Base-by-base conservation (phyloP, 2,797 vertebrate species). In the Dipus sagitta region DNA sequence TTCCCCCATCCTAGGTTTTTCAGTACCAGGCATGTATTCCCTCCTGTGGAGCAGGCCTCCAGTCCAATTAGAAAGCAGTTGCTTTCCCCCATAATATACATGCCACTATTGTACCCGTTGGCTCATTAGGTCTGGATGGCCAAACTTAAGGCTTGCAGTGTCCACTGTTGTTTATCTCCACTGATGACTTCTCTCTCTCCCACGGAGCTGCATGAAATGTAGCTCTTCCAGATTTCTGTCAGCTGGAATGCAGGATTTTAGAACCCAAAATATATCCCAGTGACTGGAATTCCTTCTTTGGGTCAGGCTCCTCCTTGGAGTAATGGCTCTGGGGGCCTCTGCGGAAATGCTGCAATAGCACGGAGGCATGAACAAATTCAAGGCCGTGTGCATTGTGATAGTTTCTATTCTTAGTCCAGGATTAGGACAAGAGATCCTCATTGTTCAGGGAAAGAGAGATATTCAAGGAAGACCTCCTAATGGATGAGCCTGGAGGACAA, bases 301-400 rank as follows among this genome's bases (percentile, higher is more conserved):
- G 65, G 15, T 70, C 60, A n/a, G 21, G 60, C 12, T 80, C 82
- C 86, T 89, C 88, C 65, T 94, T 86, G 84, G 68, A 76, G 52
- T 62, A 80, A 78, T 92, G 58, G 75, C 42, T n/a, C 34, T 3
- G 6, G 58, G 83, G 32, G 70, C 38, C 38, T 84, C 52, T 30
- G 26, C 62, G 68, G 58, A 92, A 88, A 83, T 23, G 38, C 72
- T 65, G 13, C 67, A 30, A 17, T 13, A 75, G n/a, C 24, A 32
- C 42, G n/a, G n/a, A 88, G 7, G 28, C 20, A 77, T 54, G 38
- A 23, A 24, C 30, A 38, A 42, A 85, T 81, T 67, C 89, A 85
- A 68, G 32, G 85, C 24, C 14, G 47, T 58, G 54, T 0, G 11
- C 42, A 67, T 26, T 47, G 42, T 47, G 60, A 58, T 23, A 90